phyloP scores from a whole-genome alignment of 1,140 invertebrate genomes.

The Agrypnia vestita region DNA sequence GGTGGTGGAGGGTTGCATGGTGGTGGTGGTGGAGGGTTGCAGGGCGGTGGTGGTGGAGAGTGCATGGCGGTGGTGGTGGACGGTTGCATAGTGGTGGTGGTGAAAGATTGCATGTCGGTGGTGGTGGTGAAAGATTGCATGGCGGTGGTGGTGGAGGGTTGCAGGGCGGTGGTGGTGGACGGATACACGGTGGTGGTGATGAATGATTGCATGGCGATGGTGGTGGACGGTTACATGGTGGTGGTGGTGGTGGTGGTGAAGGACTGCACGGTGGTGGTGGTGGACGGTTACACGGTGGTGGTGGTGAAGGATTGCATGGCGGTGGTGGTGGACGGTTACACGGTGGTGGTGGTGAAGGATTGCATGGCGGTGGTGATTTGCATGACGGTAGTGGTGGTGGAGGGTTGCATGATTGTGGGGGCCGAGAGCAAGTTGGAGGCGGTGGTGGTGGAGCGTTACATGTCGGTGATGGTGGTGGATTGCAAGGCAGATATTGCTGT shows the following conservation, averaged over 20 bases:
- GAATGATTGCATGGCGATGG: constrained; percentile 56
- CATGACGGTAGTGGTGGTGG: background rate
- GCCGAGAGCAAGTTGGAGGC: background rate
- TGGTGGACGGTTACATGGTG: constrained; percentile 60
- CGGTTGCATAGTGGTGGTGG: constrained; percentile 52
- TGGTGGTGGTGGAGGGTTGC: background rate
- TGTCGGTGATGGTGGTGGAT: too few relatives aligned
- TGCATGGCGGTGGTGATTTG: background rate
- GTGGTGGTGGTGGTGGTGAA: constrained; percentile 63
- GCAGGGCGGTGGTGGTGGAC: constrained; percentile 64
- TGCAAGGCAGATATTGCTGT: too few relatives aligned
- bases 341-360: background rate
- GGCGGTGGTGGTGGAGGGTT: background rate
- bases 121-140: too few relatives aligned
- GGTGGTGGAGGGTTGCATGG: constrained; percentile 64
- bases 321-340: too few relatives aligned
- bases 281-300: background rate
- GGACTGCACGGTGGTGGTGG: background rate
- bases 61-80: background rate
- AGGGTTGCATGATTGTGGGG: too few relatives aligned
- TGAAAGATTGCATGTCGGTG: constrained; percentile 58
- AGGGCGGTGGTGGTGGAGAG: too few relatives aligned
- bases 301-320: background rate
- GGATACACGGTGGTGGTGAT: constrained; percentile 64
- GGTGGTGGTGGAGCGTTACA: background rate